Evolutionary conservation across 2,888 invertebrate genomes (phyloP), one percentile per base, ranked within the genome.

Genomic region (Furcula furcula): DNA sequence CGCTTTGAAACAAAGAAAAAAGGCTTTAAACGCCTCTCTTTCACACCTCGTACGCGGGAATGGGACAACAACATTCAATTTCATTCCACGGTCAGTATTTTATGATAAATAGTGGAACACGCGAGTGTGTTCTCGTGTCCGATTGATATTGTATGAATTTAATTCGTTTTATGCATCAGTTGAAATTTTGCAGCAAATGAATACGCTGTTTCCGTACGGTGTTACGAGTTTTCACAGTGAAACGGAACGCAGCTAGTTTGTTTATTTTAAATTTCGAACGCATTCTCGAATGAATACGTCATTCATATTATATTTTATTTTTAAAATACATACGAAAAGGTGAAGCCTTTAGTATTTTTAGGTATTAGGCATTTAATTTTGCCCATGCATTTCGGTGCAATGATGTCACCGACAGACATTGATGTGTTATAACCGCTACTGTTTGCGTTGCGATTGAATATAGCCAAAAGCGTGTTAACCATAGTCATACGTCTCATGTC

Each of bases 31-130:
- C 19, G 52, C 50, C 40, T 76, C 72, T 62, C 66, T 34, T 41
- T 76, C 66, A 40, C 48, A 40, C 65, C 2, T 33, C 25, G 15
- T 29, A 31, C 13, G 62, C 36, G 38, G 32, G 59, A 78, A 38
- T 48, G 64, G 58, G 75, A 78, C 35, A 40, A 45, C 36, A 29
- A 41, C 44, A 60, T 66, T 75, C 74, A 76, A 79, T 81, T 78
- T 78, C 62, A 71, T 59, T 61, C 55, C 61, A 45, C 50, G 61
- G 68, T 71, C 68, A 68, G 74, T 74, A 74, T 80, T 81, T 81
- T 80, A 83, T 81, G 79, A 81, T 82, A 83, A 82, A 83, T 82
- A 81, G 76, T 75, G 65, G 71, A 76, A 68, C 62, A 71, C 62
- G 65, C 70, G 74, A 82, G 81, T 78, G 82, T 77, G 70, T 84